Evolutionary conservation across 2,113 vertebrate species (phyloP).

Genomic region (Prolemur simus): DNA sequence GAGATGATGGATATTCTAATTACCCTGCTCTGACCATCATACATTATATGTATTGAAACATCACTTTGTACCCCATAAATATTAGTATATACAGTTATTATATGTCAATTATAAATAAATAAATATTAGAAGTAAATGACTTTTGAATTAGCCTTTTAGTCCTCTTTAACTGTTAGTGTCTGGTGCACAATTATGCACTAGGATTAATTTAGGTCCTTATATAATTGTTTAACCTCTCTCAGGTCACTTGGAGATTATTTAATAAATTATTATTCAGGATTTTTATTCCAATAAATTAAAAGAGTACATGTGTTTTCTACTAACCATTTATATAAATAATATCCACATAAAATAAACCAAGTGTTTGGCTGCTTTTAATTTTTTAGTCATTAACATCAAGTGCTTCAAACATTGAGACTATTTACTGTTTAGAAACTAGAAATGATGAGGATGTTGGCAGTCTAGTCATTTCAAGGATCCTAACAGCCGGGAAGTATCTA

Average conservation of each 20-base stretch:
- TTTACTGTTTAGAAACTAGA: conserved; percentile 58
- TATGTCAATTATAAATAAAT: background rate
- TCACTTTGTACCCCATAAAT: background rate
- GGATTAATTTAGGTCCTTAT: background rate
- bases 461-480: background rate
- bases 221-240: background rate
- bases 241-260: background rate
- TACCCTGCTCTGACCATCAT: background rate
- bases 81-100: background rate
- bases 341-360: conserved; percentile 40
- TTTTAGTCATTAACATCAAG: background rate
- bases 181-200: background rate
- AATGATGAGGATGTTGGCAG: background rate
- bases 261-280: conserved; percentile 23
- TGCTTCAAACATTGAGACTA: background rate
- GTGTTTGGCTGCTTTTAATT: background rate
- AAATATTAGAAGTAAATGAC: background rate
- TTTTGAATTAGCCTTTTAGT: background rate
- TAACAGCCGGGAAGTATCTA: background rate
- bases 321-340: conserved; percentile 23
- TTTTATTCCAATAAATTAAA: conserved; percentile 15
- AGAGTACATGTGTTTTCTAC: background rate
- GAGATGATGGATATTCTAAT: background rate
- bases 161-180: background rate
- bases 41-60: background rate